Conservation (phyloP, 2,113 vertebrate genomes). For the Thermophis baileyi region DNA sequence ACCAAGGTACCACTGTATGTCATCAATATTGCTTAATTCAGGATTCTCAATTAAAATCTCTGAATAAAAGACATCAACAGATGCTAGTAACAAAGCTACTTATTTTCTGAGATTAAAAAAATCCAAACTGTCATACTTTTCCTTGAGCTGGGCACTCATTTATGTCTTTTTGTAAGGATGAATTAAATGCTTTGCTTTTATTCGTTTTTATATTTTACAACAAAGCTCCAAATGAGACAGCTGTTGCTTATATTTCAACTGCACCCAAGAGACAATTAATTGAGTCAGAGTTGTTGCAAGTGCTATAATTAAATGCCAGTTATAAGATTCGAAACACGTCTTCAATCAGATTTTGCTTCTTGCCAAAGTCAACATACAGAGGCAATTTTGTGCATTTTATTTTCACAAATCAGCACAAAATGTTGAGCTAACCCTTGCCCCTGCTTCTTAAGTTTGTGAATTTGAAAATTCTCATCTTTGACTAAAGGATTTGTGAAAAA, state of each 20-base stretch:
- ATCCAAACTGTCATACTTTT: background rate
- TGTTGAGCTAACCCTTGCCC: background rate
- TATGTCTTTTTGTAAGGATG: slow-evolving; percentile 17
- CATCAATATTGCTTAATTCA: background rate
- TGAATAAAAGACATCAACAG: background rate
- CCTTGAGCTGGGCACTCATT: background rate
- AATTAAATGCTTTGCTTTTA: slow-evolving; percentile 18
- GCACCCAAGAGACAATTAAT: slow-evolving; percentile 9
- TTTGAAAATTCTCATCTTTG: background rate
- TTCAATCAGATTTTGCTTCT: slow-evolving; percentile 1
- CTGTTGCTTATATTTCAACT: slow-evolving; percentile 11
- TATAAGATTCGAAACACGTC: slow-evolving; percentile 13
- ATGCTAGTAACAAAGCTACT: background rate
- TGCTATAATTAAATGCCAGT: slow-evolving; percentile 19
- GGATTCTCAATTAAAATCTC: background rate
- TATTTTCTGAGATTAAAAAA: background rate
- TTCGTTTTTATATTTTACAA: slow-evolving; percentile 18
- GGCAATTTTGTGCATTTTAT: background rate
- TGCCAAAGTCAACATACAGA: slow-evolving; percentile 3
- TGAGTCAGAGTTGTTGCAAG: background rate
- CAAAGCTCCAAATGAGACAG: slow-evolving; percentile 1
- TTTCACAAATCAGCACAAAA: background rate
- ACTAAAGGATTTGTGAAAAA: background rate
- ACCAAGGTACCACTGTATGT: background rate
- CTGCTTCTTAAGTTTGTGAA: background rate